These are phyloP conservation scores for Pachycephala philippinensis DNA, from an alignment of 2,113 vertebrate genomes.

Conservation along the genomic window DNA sequence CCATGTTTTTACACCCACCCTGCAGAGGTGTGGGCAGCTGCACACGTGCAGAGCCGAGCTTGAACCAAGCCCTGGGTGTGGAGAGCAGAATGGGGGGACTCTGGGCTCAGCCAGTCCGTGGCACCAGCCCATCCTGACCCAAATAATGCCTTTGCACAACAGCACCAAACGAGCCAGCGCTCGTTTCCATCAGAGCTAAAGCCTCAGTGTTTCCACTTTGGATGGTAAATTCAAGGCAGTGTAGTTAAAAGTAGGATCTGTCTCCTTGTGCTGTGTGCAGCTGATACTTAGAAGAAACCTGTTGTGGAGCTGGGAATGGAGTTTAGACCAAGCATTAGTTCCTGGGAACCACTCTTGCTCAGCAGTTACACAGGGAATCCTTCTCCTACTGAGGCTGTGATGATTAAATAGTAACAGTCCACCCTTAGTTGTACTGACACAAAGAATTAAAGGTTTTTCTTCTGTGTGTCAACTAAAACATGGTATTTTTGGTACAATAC, in stretches of 20 bases:
- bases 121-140: not conserved
- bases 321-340: not conserved
- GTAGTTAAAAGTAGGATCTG: not conserved
- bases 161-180: not conserved
- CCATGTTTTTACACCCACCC: accelerated
- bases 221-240: not conserved
- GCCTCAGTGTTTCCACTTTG: not conserved
- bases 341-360: not conserved
- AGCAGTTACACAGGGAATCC: not conserved
- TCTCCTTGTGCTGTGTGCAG: not conserved
- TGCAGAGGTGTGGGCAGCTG: not conserved
- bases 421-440: not conserved
- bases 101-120: not conserved
- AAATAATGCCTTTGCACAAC: accelerated
- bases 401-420: not conserved
- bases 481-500: not conserved
- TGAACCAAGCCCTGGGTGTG: not conserved
- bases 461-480: not conserved
- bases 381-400: not conserved
- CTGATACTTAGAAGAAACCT: not conserved
- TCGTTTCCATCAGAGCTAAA: not conserved
- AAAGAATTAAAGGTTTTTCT: not conserved
- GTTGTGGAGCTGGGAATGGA: not conserved
- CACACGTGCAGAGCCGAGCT: not conserved
- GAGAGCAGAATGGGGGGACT: not conserved